A percentile compares a stretch with the other conserved stretches of the same genome.
Conservation (phyloP, 37 sponge, comb jelly and placozoan species). For the Ianthella basta region DNA sequence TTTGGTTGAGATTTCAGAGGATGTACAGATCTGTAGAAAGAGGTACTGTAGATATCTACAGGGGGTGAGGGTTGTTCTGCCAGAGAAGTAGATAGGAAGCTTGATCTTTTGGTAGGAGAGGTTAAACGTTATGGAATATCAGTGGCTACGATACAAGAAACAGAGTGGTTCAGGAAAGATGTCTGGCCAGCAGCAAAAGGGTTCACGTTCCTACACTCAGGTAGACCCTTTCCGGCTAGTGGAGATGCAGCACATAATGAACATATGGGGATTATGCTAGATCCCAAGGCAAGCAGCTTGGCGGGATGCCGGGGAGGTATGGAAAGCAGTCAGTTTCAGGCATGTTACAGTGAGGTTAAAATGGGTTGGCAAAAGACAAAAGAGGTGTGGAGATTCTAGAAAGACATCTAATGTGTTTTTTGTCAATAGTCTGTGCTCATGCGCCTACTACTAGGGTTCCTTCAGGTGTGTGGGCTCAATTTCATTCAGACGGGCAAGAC, state of each 20-base stretch:
- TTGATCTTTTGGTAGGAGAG: conserved; percentile 4
- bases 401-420: background rate
- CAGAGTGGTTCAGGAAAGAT: conserved; percentile 41
- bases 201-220: conserved; percentile 45
- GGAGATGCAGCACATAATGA: conserved; percentile 30
- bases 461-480: conserved; percentile 8
- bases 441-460: conserved; percentile 51
- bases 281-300: conserved; percentile 35
- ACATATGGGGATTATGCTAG: conserved; percentile 24
- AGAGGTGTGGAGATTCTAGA: background rate
- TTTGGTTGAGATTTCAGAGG: background rate
- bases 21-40: conserved; percentile 20
- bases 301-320: conserved; percentile 32
- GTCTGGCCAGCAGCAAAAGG: conserved; percentile 43
- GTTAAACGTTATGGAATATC: conserved; percentile 2
- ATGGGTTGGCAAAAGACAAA: background rate
- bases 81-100: conserved; percentile 31
- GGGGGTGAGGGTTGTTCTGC: conserved; percentile 2
- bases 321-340: conserved; percentile 30
- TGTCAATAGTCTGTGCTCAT: conserved; percentile 9
- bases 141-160: conserved; percentile 47
- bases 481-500: conserved; percentile 22
- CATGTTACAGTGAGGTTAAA: conserved; percentile 6
- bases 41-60: background rate
- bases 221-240: conserved; percentile 32